phyloP scores from a whole-genome alignment of 2,113 vertebrate species.

The Ctenodactylus gundi region DNA sequence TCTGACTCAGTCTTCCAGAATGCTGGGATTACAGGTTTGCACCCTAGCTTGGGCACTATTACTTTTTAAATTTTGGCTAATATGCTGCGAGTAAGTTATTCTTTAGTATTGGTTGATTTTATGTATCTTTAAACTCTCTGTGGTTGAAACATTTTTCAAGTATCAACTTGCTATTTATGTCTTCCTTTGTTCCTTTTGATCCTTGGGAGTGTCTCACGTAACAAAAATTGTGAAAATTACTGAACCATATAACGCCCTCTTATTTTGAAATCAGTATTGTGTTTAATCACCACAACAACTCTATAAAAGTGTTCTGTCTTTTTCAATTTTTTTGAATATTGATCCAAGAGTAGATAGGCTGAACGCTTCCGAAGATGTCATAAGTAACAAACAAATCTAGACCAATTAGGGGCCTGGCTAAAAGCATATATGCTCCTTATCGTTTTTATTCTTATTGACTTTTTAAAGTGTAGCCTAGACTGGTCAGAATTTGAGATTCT shows the following conservation, averaged over 20 bases:
- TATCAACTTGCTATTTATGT: background rate
- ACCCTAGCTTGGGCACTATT: fast-evolving
- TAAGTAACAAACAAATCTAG: background rate
- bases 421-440: background rate
- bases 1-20: no score
- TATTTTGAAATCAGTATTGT: background rate
- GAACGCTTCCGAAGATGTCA: background rate
- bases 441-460: background rate
- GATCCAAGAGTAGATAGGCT: background rate
- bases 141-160: background rate
- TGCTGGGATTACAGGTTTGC: no score
- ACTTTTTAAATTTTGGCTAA: background rate
- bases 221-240: background rate
- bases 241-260: background rate
- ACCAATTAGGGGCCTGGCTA: no score
- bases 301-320: background rate
- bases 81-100: background rate
- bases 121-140: background rate
- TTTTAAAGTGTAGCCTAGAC: background rate
- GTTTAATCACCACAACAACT: background rate
- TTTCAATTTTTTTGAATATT: background rate
- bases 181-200: background rate
- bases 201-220: background rate
- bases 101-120: background rate
- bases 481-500: background rate